Conservation (phyloP, 2,797 vertebrate species). For the Rhynchotus rufescens region DNA sequence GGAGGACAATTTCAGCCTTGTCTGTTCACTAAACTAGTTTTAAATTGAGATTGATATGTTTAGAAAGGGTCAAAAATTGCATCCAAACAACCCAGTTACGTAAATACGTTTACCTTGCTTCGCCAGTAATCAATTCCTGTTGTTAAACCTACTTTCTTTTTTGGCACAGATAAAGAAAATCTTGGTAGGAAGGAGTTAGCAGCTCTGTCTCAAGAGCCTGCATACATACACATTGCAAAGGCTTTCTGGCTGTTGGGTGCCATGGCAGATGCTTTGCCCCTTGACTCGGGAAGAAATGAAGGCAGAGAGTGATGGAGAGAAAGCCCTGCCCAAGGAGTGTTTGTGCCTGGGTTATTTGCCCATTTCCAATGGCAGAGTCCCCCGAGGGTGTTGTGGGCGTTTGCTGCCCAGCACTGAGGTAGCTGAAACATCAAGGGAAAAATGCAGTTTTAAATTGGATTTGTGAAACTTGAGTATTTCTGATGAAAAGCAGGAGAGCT, state of each 20-base stretch:
- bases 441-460: neutral
- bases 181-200: neutral
- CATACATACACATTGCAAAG: neutral
- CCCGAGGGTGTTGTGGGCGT: neutral
- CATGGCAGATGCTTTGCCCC: neutral
- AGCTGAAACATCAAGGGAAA: neutral
- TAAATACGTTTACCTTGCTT: constrained; percentile 45
- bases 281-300: neutral
- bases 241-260: neutral
- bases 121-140: constrained; percentile 12
- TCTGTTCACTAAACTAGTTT: constrained; percentile 67
- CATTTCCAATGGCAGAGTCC: neutral
- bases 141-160: constrained; percentile 17
- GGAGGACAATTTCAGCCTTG: constrained; percentile 22
- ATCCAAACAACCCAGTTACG: constrained; percentile 32
- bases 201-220: neutral
- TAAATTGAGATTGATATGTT: constrained; percentile 42
- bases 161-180: neutral
- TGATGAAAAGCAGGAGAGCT: neutral
- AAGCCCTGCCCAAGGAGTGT: neutral
- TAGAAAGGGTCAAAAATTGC: constrained; percentile 44
- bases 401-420: neutral
- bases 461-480: neutral
- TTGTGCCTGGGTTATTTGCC: neutral
- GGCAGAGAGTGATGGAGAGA: neutral